Evolutionary conservation across 2,113 vertebrate species (phyloP).

Genomic region (Neolamprologus toae): DNA sequence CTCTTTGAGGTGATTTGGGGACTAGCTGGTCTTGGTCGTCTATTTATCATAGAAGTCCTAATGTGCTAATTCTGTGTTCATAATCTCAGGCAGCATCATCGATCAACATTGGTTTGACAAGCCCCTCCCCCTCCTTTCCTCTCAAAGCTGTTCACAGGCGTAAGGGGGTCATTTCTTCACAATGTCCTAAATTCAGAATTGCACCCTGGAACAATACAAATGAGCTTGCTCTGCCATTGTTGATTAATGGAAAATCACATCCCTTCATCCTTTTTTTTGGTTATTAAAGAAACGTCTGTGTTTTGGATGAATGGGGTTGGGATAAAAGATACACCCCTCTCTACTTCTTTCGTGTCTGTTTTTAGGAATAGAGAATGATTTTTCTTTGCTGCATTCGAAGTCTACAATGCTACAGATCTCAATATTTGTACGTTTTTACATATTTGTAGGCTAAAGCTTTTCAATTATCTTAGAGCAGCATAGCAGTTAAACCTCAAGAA

Average conservation of each 20-base stretch:
- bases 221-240: slow-evolving; percentile 84
- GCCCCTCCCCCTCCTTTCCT: slow-evolving; percentile 8
- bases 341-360: slow-evolving; percentile 10
- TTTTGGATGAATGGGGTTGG: slow-evolving; percentile 41
- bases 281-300: slow-evolving; percentile 40
- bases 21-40: slow-evolving; percentile 50
- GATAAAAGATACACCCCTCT: slow-evolving; percentile 3
- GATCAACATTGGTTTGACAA: slow-evolving; percentile 89
- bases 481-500: not conserved
- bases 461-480: not conserved
- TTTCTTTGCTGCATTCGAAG: not conserved
- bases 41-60: slow-evolving; percentile 82
- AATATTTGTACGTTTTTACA: not conserved
- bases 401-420: not conserved
- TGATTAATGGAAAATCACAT: slow-evolving; percentile 82
- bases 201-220: slow-evolving; percentile 84
- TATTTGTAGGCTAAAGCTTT: not conserved
- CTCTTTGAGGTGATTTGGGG: slow-evolving; percentile 40
- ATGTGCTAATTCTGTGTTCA: slow-evolving; percentile 80
- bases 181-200: slow-evolving; percentile 87
- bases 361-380: not conserved
- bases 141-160: slow-evolving; percentile 76
- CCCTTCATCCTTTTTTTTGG: slow-evolving; percentile 31
- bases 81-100: slow-evolving; percentile 81
- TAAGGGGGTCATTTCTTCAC: slow-evolving; percentile 84